A percentile compares a stretch with the other conserved stretches of the same genome.
phyloP scores from a whole-genome alignment of 2,888 invertebrate genomes.

The Poecilus cupreus region DNA sequence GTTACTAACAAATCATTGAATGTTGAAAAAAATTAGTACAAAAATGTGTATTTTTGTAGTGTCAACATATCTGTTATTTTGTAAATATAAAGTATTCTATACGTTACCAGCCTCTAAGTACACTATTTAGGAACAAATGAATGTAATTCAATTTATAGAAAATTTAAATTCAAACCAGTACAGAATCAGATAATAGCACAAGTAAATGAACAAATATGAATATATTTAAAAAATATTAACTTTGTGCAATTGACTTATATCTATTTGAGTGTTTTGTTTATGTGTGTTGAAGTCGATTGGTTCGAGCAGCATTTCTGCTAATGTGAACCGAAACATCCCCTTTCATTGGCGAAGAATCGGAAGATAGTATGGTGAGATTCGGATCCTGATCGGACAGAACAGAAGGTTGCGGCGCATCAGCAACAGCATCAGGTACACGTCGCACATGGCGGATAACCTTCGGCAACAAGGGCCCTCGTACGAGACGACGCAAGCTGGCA shows the following conservation, averaged over 20 bases:
- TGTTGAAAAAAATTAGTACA: slow-evolving; percentile 20
- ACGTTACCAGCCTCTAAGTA: not conserved
- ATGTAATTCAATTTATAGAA: not conserved
- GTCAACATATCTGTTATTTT: slow-evolving; percentile 18
- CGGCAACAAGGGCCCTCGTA: slow-evolving; percentile 64
- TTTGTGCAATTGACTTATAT: not conserved
- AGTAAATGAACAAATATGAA: slow-evolving; percentile 5
- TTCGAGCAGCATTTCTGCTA: slow-evolving; percentile 65
- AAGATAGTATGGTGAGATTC: slow-evolving; percentile 37
- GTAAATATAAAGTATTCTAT: slow-evolving; percentile 20
- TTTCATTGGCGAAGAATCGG: slow-evolving; percentile 61
- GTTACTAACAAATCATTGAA: not conserved
- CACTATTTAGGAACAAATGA: not conserved
- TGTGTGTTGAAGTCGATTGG: slow-evolving; percentile 22
- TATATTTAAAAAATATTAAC: slow-evolving; percentile 7
- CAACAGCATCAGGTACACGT: not conserved
- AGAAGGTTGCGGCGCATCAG: no score
- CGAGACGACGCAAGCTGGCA: slow-evolving; percentile 5
- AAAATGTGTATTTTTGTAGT: slow-evolving; percentile 41
- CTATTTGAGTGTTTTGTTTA: not conserved
- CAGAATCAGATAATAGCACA: slow-evolving; percentile 9
- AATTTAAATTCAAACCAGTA: not conserved
- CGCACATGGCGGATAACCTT: slow-evolving; percentile 71
- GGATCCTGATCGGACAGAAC: no score
- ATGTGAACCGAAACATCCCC: slow-evolving; percentile 72